Evolutionary conservation across 1,140 invertebrate genomes (phyloP).

Genomic region (Euwallacea fornicatus): DNA sequence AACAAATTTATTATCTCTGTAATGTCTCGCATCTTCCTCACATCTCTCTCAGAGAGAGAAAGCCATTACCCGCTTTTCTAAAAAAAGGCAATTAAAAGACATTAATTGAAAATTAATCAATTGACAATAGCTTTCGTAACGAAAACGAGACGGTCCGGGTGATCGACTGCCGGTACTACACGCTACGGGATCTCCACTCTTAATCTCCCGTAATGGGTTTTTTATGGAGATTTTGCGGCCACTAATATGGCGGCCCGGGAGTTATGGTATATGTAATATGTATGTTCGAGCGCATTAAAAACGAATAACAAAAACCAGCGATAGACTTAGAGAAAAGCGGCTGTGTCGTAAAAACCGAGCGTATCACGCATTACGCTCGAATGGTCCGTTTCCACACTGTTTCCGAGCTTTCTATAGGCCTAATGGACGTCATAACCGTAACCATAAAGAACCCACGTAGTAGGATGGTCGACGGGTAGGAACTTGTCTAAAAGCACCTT

Average conservation of each 20-base stretch:
- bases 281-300: slow-evolving; percentile 24
- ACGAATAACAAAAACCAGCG: slow-evolving; percentile 26
- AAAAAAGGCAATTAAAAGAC: slow-evolving; percentile 4
- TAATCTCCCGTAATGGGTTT: slow-evolving; percentile 31
- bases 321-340: slow-evolving; percentile 12
- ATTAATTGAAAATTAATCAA: slow-evolving; percentile 25
- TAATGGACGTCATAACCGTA: slow-evolving; percentile 4
- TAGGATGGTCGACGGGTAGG: too few relatives aligned
- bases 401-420: background rate
- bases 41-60: too few relatives aligned
- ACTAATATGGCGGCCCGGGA: slow-evolving; percentile 23
- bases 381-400: background rate
- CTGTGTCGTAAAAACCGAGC: slow-evolving; percentile 15
- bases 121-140: slow-evolving; percentile 10
- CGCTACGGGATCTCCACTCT: slow-evolving; percentile 20
- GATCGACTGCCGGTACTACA: slow-evolving; percentile 9
- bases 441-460: slow-evolving; percentile 1
- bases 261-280: slow-evolving; percentile 31
- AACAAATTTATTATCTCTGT: slow-evolving; percentile 16
- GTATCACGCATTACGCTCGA: slow-evolving; percentile 14
- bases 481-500: too few relatives aligned
- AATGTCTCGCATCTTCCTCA: too few relatives aligned
- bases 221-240: slow-evolving; percentile 28
- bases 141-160: slow-evolving; percentile 1
- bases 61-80: background rate